Percentiles rank a stretch among this genome's conserved stretches.
These are phyloP conservation scores for Taeniopygia guttata DNA, from an alignment of 2,797 vertebrate species.

Conservation along the genomic window DNA sequence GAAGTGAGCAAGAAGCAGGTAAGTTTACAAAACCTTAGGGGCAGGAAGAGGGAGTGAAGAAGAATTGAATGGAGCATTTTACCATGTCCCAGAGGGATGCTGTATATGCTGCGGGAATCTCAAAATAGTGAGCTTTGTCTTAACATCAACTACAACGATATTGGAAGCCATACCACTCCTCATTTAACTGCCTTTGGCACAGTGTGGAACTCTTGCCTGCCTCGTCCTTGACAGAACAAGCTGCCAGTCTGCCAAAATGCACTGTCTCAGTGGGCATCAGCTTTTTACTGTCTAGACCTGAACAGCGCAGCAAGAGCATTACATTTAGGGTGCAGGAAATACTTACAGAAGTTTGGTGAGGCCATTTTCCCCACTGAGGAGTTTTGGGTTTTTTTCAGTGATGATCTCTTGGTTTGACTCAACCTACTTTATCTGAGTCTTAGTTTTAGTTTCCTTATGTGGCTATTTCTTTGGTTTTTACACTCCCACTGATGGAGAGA, in stretches of 20 bases:
- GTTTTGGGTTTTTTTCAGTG: neutral
- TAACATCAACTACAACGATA: neutral
- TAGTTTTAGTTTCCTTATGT: neutral
- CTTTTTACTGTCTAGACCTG: neutral
- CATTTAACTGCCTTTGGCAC: neutral
- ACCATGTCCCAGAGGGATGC: neutral
- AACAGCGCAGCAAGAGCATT: neutral
- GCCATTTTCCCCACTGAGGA: neutral
- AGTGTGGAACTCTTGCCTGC: neutral
- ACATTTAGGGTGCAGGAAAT: neutral
- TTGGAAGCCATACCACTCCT: neutral
- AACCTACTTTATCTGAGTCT: neutral
- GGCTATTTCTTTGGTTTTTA: neutral
- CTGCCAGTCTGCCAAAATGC: neutral
- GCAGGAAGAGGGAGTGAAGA: neutral
- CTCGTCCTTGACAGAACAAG: neutral
- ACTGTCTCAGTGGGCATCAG: neutral
- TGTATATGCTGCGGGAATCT: neutral
- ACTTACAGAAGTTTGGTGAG: neutral
- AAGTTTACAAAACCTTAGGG: neutral
- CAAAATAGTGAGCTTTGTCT: neutral
- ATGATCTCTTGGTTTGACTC: neutral
- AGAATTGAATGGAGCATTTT: neutral
- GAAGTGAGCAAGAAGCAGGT: neutral
- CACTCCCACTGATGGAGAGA: neutral